phyloP scores from a whole-genome alignment of 1,140 invertebrate genomes.

The Penaeus chinensis region DNA sequence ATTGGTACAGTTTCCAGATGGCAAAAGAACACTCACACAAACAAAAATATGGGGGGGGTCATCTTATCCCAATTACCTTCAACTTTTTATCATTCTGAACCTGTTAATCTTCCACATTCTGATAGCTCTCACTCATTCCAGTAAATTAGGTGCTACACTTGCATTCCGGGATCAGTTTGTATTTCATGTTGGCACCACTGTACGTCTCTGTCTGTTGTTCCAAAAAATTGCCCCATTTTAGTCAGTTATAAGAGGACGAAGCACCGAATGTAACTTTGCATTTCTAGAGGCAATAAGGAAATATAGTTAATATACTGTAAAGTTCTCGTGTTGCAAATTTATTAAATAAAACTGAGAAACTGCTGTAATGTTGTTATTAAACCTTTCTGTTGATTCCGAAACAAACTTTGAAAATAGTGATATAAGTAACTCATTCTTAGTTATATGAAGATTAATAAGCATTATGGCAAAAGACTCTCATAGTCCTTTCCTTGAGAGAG shows the following conservation, averaged over 20 bases:
- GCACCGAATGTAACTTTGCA: conserved; percentile 59
- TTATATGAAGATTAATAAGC: no score
- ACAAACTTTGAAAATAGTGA: no score
- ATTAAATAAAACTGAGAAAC: conserved; percentile 64
- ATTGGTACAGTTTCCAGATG: no score
- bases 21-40: no score
- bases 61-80: background rate
- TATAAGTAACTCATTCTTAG: no score
- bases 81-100: conserved; percentile 25
- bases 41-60: no score
- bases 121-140: background rate
- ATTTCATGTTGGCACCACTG: conserved; percentile 20
- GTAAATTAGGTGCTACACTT: conserved; percentile 42
- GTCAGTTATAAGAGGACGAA: conserved; percentile 55
- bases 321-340: conserved; percentile 64
- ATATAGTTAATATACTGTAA: conserved; percentile 64
- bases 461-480: no score
- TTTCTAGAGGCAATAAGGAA: conserved; percentile 64
- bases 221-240: conserved; percentile 52
- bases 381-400: no score
- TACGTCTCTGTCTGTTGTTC: conserved; percentile 43
- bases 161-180: background rate
- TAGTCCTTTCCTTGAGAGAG: no score
- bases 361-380: conserved; percentile 17
- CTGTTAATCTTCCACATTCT: background rate